phyloP scores from a whole-genome alignment of 2,888 invertebrate genomes.

The Thecophora atra region DNA sequence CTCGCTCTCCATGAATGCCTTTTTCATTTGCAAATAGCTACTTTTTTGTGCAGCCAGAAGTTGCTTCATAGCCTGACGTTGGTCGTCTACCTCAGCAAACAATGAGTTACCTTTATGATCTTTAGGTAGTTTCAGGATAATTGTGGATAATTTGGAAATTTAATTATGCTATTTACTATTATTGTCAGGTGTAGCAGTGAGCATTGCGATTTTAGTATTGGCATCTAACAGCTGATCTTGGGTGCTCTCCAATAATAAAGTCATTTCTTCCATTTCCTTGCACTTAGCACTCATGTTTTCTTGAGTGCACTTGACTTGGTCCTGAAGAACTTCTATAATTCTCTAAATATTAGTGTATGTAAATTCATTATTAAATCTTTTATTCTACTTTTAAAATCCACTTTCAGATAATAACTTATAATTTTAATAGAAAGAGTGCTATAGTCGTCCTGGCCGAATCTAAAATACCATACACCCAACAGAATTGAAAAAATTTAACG shows the following conservation, averaged over 20 bases:
- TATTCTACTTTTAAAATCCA: no score
- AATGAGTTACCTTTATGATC: slow-evolving; percentile 73
- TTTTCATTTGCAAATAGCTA: slow-evolving; percentile 68
- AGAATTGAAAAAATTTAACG: no score
- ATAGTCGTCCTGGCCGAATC: no score
- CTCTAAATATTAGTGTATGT: slow-evolving; percentile 48
- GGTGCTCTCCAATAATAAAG: slow-evolving; percentile 58
- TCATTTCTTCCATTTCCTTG: slow-evolving; percentile 61
- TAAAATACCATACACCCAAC: no score
- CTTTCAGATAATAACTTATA: no score
- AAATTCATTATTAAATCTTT: background rate
- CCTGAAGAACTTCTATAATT: slow-evolving; percentile 60
- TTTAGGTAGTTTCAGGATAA: slow-evolving; percentile 50
- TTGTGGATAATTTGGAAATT: background rate
- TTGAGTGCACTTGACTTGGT: slow-evolving; percentile 60
- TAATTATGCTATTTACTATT: slow-evolving; percentile 51
- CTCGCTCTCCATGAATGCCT: slow-evolving; percentile 60
- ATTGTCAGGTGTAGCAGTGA: slow-evolving; percentile 55
- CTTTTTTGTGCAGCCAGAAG: slow-evolving; percentile 71
- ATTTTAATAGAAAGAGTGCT: no score
- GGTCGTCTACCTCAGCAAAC: slow-evolving; percentile 75
- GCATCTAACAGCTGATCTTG: slow-evolving; percentile 63
- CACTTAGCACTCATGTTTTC: slow-evolving; percentile 62
- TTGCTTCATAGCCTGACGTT: slow-evolving; percentile 72
- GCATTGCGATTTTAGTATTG: slow-evolving; percentile 57